A percentile compares a stretch with the other conserved stretches of the same genome.
These are phyloP conservation scores for Petrolisthes manimaculis DNA, from an alignment of 2,888 invertebrate species.

Conservation along the genomic window DNA sequence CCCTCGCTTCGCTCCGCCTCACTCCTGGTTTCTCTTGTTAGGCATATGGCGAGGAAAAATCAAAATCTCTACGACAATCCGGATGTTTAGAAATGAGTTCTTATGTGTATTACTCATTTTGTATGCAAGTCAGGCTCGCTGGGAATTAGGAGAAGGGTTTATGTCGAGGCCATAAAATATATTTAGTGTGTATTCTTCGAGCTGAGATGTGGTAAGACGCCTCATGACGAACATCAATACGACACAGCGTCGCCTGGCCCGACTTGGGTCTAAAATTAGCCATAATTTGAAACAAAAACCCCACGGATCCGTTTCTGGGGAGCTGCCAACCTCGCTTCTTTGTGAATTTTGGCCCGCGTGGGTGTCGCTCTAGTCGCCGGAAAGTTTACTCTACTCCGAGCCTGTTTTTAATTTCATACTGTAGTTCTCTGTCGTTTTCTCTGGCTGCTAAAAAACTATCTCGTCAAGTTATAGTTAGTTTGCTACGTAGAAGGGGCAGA, in stretches of 20 bases:
- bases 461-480: background rate
- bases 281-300: conserved; percentile 59
- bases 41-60: conserved; percentile 9
- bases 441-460: background rate
- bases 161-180: conserved; percentile 32
- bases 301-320: conserved; percentile 56
- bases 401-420: conserved; percentile 19
- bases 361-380: conserved; percentile 25
- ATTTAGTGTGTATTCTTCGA: background rate
- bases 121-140: conserved; percentile 47
- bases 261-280: conserved; percentile 55
- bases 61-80: conserved; percentile 23
- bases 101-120: conserved; percentile 53
- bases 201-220: background rate
- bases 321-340: conserved; percentile 56
- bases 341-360: conserved; percentile 57
- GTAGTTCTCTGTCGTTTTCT: conserved; percentile 11
- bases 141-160: conserved; percentile 36
- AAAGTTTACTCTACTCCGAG: conserved; percentile 28
- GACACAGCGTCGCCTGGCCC: conserved; percentile 33
- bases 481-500: conserved; percentile 3
- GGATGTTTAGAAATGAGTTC: conserved; percentile 23
- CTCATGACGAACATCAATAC: conserved; percentile 19
- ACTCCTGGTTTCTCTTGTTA: conserved; percentile 16
- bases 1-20: conserved; percentile 52